A percentile compares a stretch with the other conserved stretches of the same genome.
phyloP scores from a whole-genome alignment of 2,888 invertebrate genomes.

The Cyclophora albipunctata region DNA sequence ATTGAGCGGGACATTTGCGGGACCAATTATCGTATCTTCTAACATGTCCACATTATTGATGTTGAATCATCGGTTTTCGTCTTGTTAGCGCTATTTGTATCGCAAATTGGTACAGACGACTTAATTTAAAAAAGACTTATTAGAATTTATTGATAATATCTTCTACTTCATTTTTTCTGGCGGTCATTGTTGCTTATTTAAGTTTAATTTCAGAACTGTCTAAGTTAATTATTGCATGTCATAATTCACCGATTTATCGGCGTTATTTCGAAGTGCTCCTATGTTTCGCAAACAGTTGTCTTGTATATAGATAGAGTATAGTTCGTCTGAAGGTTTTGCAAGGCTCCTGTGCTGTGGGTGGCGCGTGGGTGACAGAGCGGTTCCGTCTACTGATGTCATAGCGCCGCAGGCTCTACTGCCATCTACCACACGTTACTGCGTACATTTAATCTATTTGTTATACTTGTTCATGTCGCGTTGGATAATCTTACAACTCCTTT shows the following conservation, averaged over 20 bases:
- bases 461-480: slow-evolving; percentile 1
- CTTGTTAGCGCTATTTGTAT: slow-evolving; percentile 33
- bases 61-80: slow-evolving; percentile 46
- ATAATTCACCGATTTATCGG: no score
- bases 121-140: no score
- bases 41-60: slow-evolving; percentile 28
- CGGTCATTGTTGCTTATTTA: no score
- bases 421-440: no score
- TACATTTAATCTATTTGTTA: no score
- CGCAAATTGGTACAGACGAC: neutral
- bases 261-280: no score
- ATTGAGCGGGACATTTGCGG: slow-evolving; percentile 48
- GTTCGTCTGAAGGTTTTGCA: slow-evolving; percentile 46
- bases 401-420: slow-evolving; percentile 24
- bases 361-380: slow-evolving; percentile 52
- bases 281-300: slow-evolving; percentile 15
- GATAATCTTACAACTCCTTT: neutral
- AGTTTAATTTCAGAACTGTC: no score
- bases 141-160: no score
- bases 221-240: no score
- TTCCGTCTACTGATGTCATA: slow-evolving; percentile 70
- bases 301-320: slow-evolving; percentile 1
- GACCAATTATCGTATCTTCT: slow-evolving; percentile 52
- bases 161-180: no score
- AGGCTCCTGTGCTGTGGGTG: slow-evolving; percentile 56